These are phyloP conservation scores for Aeoliscus strigatus DNA, from an alignment of 2,797 vertebrate genomes.

Conservation along the genomic window DNA sequence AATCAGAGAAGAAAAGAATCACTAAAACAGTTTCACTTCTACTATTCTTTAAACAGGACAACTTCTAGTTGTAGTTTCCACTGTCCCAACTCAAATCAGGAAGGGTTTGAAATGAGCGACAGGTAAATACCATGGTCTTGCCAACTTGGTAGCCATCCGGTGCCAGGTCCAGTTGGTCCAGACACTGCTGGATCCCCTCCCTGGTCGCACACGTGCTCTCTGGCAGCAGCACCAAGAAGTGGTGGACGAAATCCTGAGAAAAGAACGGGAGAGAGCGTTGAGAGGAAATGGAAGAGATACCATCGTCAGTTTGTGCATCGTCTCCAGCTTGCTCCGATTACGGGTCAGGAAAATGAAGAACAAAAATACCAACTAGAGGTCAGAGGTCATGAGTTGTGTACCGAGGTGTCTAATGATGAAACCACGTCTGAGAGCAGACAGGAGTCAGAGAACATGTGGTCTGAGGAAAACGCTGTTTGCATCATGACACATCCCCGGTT, in stretches of 20 bases:
- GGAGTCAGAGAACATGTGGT: slow-evolving; percentile 34
- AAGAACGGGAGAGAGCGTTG: slow-evolving; percentile 1
- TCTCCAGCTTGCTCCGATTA: too few species aligned
- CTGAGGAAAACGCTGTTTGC: slow-evolving; percentile 51
- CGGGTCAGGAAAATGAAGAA: too few species aligned
- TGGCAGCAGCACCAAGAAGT: slow-evolving; percentile 88
- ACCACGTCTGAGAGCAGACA: slow-evolving; percentile 2
- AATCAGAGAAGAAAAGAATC: too few species aligned
- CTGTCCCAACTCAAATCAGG: too few species aligned
- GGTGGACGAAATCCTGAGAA: slow-evolving; percentile 89
- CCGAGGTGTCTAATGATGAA: background rate
- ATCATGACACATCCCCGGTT: slow-evolving; percentile 63
- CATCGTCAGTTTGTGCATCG: too few species aligned
- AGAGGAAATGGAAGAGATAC: too few species aligned
- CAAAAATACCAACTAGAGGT: background rate
- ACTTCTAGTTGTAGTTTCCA: too few species aligned
- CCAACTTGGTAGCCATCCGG: slow-evolving; percentile 92
- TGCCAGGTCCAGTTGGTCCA: slow-evolving; percentile 79
- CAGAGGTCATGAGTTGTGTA: too few species aligned
- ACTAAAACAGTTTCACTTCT: too few species aligned
- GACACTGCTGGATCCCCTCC: slow-evolving; percentile 82
- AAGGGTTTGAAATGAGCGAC: background rate
- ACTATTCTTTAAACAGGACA: too few species aligned
- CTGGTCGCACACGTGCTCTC: slow-evolving; percentile 75
- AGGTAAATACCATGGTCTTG: slow-evolving; percentile 83